These are phyloP conservation scores for Dasypus novemcinctus DNA, from an alignment of 2,113 vertebrate species.

Conservation along the genomic window DNA sequence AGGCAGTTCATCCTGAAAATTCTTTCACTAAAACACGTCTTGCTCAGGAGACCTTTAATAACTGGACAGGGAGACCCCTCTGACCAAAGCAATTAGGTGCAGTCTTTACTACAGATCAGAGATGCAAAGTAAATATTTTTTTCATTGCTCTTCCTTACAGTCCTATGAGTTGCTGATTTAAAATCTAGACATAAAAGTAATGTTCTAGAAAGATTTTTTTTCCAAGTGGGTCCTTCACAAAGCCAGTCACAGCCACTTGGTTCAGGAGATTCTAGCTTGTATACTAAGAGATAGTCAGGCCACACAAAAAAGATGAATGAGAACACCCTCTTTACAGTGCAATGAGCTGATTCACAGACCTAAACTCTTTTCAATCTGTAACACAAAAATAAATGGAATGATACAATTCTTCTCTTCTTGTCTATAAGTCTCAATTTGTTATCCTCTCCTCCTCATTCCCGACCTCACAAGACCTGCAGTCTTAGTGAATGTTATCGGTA, in stretches of 20 bases:
- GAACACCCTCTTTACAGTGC: slow-evolving; percentile 17
- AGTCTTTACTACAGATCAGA: neutral
- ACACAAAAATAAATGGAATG: slow-evolving; percentile 18
- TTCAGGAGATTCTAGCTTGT: neutral
- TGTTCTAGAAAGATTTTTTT: neutral
- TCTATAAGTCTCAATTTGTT: neutral
- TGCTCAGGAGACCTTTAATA: slow-evolving; percentile 40
- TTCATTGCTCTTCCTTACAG: slow-evolving; percentile 7
- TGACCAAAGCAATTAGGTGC: slow-evolving; percentile 48
- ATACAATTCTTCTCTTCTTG: neutral
- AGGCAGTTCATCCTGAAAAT: slow-evolving; percentile 14
- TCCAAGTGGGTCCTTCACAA: neutral
- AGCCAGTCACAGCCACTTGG: neutral
- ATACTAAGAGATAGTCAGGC: neutral
- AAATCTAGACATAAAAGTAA: slow-evolving; percentile 43
- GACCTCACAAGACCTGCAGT: neutral
- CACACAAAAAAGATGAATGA: neutral
- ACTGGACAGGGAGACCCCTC: neutral
- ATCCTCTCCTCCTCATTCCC: neutral
- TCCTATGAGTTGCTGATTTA: slow-evolving; percentile 34
- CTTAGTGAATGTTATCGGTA: neutral
- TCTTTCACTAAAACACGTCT: slow-evolving; percentile 34
- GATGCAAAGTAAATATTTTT: slow-evolving; percentile 24
- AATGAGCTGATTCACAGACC: slow-evolving; percentile 29
- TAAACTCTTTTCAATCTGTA: slow-evolving; percentile 42